These are phyloP conservation scores for Agelas oroides DNA, from an alignment of 37 sponge, comb jelly and placozoan genomes.

Conservation along the genomic window DNA sequence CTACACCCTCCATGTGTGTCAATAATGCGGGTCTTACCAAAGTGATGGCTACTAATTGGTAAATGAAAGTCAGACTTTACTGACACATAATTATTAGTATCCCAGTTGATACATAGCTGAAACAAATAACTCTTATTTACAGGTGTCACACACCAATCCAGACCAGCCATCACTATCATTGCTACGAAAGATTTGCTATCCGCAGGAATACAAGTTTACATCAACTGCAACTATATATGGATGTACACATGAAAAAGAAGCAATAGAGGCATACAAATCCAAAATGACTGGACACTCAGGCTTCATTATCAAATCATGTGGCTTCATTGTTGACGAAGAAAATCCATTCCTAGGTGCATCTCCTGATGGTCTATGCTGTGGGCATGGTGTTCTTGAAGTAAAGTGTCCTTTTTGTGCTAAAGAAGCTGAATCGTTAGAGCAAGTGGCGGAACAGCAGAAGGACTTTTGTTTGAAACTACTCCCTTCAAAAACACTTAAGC, in stretches of 20 bases:
- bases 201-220: not conserved
- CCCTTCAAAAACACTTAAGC: not conserved
- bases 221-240: constrained; percentile 14
- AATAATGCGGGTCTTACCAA: too few species aligned
- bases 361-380: constrained; percentile 17
- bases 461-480: too few species aligned
- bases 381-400: constrained; percentile 13
- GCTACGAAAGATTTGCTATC: constrained; percentile 30
- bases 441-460: not conserved
- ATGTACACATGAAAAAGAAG: constrained; percentile 43
- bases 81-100: too few species aligned
- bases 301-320: constrained; percentile 1
- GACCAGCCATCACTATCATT: constrained; percentile 41
- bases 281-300: constrained; percentile 5
- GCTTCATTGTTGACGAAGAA: not conserved
- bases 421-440: not conserved
- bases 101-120: too few species aligned
- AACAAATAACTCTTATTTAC: not conserved
- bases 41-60: too few species aligned
- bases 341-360: constrained; percentile 24
- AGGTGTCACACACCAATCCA: constrained; percentile 35
- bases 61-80: too few species aligned
- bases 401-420: constrained; percentile 8
- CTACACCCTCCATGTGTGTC: too few species aligned
- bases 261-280: constrained; percentile 31